These are phyloP conservation scores for Catocala sponsa DNA, from an alignment of 2,888 invertebrate species.

Conservation along the genomic window DNA sequence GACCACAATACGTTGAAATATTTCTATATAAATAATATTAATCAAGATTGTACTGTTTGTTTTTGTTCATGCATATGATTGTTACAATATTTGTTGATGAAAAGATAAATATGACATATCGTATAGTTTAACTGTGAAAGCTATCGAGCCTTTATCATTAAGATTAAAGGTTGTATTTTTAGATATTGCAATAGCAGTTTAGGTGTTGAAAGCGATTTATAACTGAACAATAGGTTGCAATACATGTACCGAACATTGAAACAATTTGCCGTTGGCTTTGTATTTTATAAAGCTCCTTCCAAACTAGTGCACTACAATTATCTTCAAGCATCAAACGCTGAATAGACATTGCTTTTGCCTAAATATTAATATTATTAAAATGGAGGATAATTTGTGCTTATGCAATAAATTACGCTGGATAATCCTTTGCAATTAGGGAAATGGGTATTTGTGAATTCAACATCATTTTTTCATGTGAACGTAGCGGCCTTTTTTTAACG, in stretches of 20 bases:
- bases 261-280: slow-evolving; percentile 39
- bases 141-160: slow-evolving; percentile 28
- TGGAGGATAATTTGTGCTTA: no score
- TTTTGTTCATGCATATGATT: slow-evolving; percentile 29
- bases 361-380: no score
- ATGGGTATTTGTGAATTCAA: no score
- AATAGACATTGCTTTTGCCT: no score
- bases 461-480: no score
- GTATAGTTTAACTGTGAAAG: slow-evolving; percentile 25
- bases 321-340: slow-evolving; percentile 24
- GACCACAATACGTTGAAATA: slow-evolving; percentile 39
- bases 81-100: slow-evolving; percentile 45
- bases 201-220: slow-evolving; percentile 52
- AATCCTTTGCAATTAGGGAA: no score
- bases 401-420: no score
- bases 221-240: slow-evolving; percentile 47
- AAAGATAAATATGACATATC: slow-evolving; percentile 40
- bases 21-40: slow-evolving; percentile 39
- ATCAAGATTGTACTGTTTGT: slow-evolving; percentile 51
- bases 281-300: slow-evolving; percentile 36
- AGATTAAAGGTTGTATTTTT: slow-evolving; percentile 44
- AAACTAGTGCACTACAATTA: slow-evolving; percentile 27
- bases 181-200: slow-evolving; percentile 43
- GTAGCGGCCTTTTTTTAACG: no score
- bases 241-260: slow-evolving; percentile 42